Conservation (phyloP, 1,140 invertebrate genomes). For the Holotrichia oblita region DNA sequence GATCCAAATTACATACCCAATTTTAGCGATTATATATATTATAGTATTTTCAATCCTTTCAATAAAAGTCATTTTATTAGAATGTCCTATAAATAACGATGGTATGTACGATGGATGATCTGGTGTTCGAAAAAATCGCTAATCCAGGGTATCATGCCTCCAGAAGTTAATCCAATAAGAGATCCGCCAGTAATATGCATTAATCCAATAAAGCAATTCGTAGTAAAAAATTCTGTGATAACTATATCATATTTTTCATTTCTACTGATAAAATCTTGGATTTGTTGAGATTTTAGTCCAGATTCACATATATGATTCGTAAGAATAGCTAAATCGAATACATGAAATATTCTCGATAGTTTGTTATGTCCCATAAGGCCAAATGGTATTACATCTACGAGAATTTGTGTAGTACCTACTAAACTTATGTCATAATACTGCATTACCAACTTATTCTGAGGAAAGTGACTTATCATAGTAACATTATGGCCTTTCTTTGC, state of each 20-base stretch:
- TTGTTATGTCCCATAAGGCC: neutral
- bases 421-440: constrained; percentile 60
- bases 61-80: constrained; percentile 64
- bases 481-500: constrained; percentile 71
- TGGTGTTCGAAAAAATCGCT: constrained; percentile 65
- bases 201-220: constrained; percentile 70
- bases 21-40: constrained; percentile 33
- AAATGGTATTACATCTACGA: constrained; percentile 37
- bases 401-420: constrained; percentile 1
- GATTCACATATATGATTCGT: constrained; percentile 61
- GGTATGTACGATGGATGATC: constrained; percentile 67
- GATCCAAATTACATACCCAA: constrained; percentile 42
- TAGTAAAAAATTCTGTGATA: constrained; percentile 73
- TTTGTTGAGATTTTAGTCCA: constrained; percentile 42
- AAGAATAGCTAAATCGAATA: constrained; percentile 35
- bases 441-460: constrained; percentile 60
- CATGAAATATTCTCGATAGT: constrained; percentile 36
- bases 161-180: constrained; percentile 66
- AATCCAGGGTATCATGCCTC: constrained; percentile 68
- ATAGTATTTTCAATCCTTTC: constrained; percentile 59
- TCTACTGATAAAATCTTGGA: constrained; percentile 52
- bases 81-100: constrained; percentile 64
- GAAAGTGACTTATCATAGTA: constrained; percentile 74
- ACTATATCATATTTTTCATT: constrained; percentile 68
- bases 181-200: constrained; percentile 64